Conservation (phyloP, 2,888 invertebrate genomes). For the Drosophila mercatorum region DNA sequence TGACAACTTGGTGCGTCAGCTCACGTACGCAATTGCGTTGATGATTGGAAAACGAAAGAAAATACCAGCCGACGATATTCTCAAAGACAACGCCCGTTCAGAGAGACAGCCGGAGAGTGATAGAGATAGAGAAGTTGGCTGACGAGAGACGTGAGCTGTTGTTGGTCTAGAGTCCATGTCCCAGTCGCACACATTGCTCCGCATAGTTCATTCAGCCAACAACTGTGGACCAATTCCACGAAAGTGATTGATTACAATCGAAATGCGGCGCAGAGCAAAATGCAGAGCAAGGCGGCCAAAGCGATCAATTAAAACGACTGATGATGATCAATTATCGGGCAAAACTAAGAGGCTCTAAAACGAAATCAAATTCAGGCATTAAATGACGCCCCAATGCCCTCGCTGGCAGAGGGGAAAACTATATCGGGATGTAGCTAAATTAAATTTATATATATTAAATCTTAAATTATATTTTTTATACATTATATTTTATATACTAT, state of each 20-base stretch:
- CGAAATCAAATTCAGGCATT: background rate
- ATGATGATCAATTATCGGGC: conserved; percentile 77
- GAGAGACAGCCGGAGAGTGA: background rate
- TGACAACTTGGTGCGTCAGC: conserved; percentile 56
- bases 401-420: background rate
- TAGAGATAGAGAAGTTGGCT: too few species aligned
- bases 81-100: conserved; percentile 57
- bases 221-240: conserved; percentile 63
- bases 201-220: conserved; percentile 60
- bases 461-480: background rate
- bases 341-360: conserved; percentile 44
- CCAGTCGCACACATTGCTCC: conserved; percentile 44
- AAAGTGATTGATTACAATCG: conserved; percentile 80
- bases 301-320: conserved; percentile 80
- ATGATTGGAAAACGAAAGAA: conserved; percentile 70
- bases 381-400: background rate
- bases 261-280: conserved; percentile 52
- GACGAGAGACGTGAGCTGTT: background rate
- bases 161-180: conserved; percentile 16
- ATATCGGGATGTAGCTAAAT: too few species aligned
- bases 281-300: conserved; percentile 50
- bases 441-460: background rate
- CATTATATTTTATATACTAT: background rate
- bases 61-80: conserved; percentile 52
- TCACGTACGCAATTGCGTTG: conserved; percentile 76